Conservation (phyloP, 2,888 invertebrate genomes). For the Cosmia trapezina region DNA sequence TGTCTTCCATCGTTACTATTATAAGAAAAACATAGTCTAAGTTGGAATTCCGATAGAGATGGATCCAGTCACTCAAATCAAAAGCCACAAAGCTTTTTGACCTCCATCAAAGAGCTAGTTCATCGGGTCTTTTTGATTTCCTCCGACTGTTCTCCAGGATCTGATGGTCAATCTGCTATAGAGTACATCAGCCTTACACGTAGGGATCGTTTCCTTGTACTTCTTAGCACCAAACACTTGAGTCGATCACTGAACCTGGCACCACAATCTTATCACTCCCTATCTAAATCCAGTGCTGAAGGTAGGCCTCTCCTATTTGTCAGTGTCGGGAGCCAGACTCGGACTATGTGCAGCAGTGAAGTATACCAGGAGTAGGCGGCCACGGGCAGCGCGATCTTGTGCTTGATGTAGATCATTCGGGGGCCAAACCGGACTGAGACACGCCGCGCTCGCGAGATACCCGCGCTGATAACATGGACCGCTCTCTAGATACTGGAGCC, state of each 20-base stretch:
- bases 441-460: constrained; percentile 5
- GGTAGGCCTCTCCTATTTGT: not conserved
- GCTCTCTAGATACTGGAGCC: constrained; percentile 38
- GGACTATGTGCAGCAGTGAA: not conserved
- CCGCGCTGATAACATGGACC: constrained; percentile 31
- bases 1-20: not conserved
- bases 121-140: not conserved
- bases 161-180: not conserved
- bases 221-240: not conserved
- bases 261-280: constrained; percentile 30
- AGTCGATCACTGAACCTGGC: constrained; percentile 25
- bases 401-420: constrained; percentile 71
- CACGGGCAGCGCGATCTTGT: constrained; percentile 75
- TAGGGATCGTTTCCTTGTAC: not conserved
- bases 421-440: constrained; percentile 34
- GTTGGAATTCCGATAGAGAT: not conserved
- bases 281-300: constrained; percentile 6
- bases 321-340: not conserved
- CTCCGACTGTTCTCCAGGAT: not conserved
- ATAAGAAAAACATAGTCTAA: not conserved
- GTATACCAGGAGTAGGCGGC: constrained; percentile 76
- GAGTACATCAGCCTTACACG: not conserved
- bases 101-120: no score
- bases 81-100: not conserved
- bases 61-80: not conserved